Conservation (phyloP, 1,140 invertebrate species). For the Aphelinus certus region DNA sequence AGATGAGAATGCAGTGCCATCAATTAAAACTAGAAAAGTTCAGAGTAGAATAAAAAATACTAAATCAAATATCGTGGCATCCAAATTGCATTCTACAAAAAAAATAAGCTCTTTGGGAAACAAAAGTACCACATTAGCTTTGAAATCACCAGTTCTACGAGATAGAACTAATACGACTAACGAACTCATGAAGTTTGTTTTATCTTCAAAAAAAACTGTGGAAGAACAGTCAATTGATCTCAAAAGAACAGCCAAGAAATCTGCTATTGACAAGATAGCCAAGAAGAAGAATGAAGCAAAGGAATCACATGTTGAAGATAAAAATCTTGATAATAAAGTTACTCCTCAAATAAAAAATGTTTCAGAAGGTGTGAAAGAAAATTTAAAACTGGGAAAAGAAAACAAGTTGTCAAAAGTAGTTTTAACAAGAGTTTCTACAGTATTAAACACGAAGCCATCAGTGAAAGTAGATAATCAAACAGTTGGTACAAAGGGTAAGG, state of each 20-base stretch:
- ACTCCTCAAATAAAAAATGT: neutral
- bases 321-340: neutral
- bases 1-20: neutral
- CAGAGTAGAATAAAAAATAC: neutral
- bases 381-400: neutral
- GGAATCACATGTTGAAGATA: neutral
- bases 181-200: slow-evolving; percentile 34
- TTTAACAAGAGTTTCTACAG: neutral
- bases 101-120: neutral
- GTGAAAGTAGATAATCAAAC: neutral
- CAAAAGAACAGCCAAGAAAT: neutral
- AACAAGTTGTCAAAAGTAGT: neutral
- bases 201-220: slow-evolving; percentile 6
- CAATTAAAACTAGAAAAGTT: neutral
- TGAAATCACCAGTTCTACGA: slow-evolving; percentile 41
- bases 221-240: neutral
- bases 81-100: slow-evolving; percentile 3
- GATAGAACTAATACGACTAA: slow-evolving; percentile 45
- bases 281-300: neutral
- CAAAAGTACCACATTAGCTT: neutral
- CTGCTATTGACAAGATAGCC: neutral
- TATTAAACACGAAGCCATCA: neutral
- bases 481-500: no score
- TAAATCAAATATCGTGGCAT: neutral
- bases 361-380: neutral